phyloP scores from a whole-genome alignment of 2,888 invertebrate species.

The Eristalinus sepulchralis region DNA sequence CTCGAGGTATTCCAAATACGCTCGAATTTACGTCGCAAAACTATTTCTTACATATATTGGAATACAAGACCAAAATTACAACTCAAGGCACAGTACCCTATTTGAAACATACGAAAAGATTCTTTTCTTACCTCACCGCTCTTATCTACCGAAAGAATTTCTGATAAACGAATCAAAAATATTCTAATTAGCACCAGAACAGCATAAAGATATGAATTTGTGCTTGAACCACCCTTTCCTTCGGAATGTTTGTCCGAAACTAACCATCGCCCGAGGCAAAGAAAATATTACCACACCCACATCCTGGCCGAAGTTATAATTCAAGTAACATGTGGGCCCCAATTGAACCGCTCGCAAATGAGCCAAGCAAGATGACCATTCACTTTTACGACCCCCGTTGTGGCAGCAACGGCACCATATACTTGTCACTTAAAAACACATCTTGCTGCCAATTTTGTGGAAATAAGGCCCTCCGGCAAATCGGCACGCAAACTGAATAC shows the following conservation, averaged over 20 bases:
- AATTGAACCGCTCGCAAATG: slow-evolving; percentile 61
- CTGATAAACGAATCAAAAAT: neutral
- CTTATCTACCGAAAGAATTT: no score
- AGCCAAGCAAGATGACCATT: slow-evolving; percentile 68
- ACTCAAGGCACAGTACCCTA: no score
- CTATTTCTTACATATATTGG: no score
- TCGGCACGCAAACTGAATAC: slow-evolving; percentile 63
- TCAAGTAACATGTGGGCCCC: slow-evolving; percentile 66
- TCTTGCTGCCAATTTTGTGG: slow-evolving; percentile 68
- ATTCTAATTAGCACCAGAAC: neutral
- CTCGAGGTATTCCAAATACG: no score
- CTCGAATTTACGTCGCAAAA: no score
- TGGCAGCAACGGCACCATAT: slow-evolving; percentile 51
- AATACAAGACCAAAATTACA: no score
- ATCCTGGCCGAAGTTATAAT: slow-evolving; percentile 53
- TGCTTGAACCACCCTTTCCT: neutral
- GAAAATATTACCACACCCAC: neutral
- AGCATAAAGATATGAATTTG: neutral
- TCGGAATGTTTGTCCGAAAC: neutral
- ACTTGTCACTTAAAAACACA: slow-evolving; percentile 71
- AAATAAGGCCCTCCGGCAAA: slow-evolving; percentile 63
- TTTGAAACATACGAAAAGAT: no score
- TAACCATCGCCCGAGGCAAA: neutral
- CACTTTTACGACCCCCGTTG: slow-evolving; percentile 65
- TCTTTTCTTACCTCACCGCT: no score